Evolutionary conservation across 2,888 invertebrate genomes (phyloP).

Genomic region (Drosophila meridiana): DNA sequence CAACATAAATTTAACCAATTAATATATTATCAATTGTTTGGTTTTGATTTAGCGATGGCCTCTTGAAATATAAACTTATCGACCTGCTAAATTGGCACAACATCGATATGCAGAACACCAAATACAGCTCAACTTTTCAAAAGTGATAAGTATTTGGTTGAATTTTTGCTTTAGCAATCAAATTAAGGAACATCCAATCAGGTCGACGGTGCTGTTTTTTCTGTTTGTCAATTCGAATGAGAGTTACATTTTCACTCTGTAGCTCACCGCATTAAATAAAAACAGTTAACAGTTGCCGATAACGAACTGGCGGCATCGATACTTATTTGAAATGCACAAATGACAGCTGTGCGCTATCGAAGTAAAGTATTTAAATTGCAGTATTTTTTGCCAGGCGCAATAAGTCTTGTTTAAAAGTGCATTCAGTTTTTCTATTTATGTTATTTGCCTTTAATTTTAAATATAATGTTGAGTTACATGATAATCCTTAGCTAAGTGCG

Average conservation of each 20-base stretch:
- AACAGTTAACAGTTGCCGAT: background rate
- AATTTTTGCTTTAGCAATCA: background rate
- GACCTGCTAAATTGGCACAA: background rate
- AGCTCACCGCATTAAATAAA: no score
- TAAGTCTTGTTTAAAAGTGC: background rate
- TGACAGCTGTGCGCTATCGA: background rate
- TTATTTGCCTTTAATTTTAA: background rate
- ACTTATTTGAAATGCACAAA: background rate
- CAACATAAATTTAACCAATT: conserved; percentile 50
- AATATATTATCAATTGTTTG: conserved; percentile 56
- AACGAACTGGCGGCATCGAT: background rate
- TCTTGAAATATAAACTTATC: conserved; percentile 25
- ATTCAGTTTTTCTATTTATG: background rate
- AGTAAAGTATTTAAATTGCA: background rate
- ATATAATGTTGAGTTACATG: background rate
- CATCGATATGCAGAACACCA: background rate
- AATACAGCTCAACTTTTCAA: background rate
- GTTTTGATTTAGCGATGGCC: conserved; percentile 56
- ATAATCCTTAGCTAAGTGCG: no score
- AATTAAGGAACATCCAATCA: background rate
- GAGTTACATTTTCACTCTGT: no score
- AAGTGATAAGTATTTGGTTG: background rate
- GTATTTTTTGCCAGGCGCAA: background rate
- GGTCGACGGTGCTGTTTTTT: background rate
- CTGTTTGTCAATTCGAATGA: background rate